Percentiles rank a stretch among this genome's conserved stretches.
These are phyloP conservation scores for Heliopora coerulea DNA, from an alignment of 92 coral and sea anemone genomes.

Conservation along the genomic window DNA sequence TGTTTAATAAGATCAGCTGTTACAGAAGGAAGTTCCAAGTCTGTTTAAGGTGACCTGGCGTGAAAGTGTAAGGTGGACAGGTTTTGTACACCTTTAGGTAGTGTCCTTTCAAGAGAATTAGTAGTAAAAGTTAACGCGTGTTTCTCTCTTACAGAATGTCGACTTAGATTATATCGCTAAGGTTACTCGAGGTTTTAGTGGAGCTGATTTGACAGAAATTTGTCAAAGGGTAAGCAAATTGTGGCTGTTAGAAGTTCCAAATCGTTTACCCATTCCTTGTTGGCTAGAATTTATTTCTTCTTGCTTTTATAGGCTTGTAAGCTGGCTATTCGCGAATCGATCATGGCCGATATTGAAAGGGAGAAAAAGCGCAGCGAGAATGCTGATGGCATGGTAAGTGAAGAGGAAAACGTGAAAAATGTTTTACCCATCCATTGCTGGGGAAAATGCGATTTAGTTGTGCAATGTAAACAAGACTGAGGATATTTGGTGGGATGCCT, in stretches of 20 bases:
- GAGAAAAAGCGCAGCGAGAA: conserved; percentile 87
- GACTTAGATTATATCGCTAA: conserved; percentile 87
- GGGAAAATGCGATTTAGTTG: neutral
- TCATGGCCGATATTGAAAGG: conserved; percentile 79
- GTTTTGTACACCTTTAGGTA: too few species aligned
- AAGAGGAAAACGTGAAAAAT: too few species aligned
- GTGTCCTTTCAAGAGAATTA: too few species aligned
- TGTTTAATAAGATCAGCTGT: too few species aligned
- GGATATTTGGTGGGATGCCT: too few species aligned
- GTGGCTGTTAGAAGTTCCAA: neutral
- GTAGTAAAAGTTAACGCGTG: too few species aligned
- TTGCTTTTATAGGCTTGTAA: conserved; percentile 99
- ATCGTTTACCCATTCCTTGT: neutral
- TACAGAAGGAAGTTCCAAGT: too few species aligned
- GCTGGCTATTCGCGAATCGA: conserved; percentile 93
- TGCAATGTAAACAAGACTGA: too few species aligned
- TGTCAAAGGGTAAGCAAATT: conserved; percentile 82
- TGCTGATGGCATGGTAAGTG: conserved; percentile 95
- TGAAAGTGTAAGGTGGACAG: too few species aligned
- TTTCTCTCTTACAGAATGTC: conserved; percentile 65
- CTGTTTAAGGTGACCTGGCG: too few species aligned
- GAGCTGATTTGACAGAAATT: conserved; percentile 97
- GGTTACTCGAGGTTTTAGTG: conserved; percentile 99
- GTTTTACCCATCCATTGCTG: too few species aligned
- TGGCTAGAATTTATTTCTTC: too few species aligned